These are phyloP conservation scores for Acronicta leporina DNA, from an alignment of 2,888 invertebrate species.

Conservation along the genomic window DNA sequence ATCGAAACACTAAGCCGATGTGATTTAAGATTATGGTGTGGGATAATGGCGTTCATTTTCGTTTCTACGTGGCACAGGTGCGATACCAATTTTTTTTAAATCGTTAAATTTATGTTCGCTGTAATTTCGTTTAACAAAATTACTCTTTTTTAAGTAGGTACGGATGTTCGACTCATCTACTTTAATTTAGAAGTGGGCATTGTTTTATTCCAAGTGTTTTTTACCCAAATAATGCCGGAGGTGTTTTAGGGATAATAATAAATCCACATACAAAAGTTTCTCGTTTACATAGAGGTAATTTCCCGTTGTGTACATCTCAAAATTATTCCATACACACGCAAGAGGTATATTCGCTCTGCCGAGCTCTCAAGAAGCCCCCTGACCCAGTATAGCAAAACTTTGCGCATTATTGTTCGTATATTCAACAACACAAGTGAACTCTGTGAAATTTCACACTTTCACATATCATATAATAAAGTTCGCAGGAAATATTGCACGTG, in stretches of 20 bases:
- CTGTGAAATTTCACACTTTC: slow-evolving; percentile 54
- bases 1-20: slow-evolving; percentile 88
- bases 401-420: slow-evolving; percentile 64
- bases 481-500: slow-evolving; percentile 43
- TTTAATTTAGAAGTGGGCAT: slow-evolving; percentile 39
- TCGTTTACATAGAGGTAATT: slow-evolving; percentile 61
- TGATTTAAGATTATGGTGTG: slow-evolving; percentile 88
- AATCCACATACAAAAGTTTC: slow-evolving; percentile 55
- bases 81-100: slow-evolving; percentile 80
- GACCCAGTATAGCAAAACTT: slow-evolving; percentile 67
- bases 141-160: slow-evolving; percentile 57
- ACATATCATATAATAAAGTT: slow-evolving; percentile 46
- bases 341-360: slow-evolving; percentile 52
- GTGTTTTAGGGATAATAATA: slow-evolving; percentile 48
- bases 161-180: slow-evolving; percentile 18
- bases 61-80: slow-evolving; percentile 81
- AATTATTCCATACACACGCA: slow-evolving; percentile 62
- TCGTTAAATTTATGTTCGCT: slow-evolving; percentile 73
- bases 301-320: slow-evolving; percentile 61
- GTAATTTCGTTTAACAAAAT: slow-evolving; percentile 70
- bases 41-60: slow-evolving; percentile 87
- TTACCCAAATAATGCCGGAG: slow-evolving; percentile 35
- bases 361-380: slow-evolving; percentile 56
- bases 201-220: slow-evolving; percentile 50
- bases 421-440: slow-evolving; percentile 61